These are phyloP conservation scores for Urocyon cinereoargenteus DNA, from an alignment of 2,797 vertebrate genomes.

Conservation along the genomic window DNA sequence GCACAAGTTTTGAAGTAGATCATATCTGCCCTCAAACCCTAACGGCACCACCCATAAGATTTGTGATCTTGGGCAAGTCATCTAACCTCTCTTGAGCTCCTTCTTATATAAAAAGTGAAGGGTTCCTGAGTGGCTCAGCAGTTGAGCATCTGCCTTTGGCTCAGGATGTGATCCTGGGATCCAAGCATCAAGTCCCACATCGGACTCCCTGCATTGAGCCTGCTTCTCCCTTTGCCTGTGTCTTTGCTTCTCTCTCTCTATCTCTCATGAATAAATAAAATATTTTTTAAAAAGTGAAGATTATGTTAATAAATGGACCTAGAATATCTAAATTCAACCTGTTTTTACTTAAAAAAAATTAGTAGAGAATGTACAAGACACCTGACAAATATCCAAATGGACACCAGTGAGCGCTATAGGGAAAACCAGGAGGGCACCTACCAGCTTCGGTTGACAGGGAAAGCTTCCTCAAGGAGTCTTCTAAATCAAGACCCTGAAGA, in stretches of 20 bases:
- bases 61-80: not conserved
- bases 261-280: too few species aligned
- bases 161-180: too few species aligned
- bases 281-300: not conserved
- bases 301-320: not conserved
- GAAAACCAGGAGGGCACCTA: not conserved
- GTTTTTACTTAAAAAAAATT: not conserved
- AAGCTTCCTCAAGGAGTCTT: not conserved
- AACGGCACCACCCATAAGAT: not conserved
- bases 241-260: too few species aligned
- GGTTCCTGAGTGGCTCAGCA: too few species aligned
- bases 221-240: too few species aligned
- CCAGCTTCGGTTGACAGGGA: not conserved
- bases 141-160: too few species aligned
- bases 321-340: not conserved
- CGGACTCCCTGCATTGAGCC: too few species aligned
- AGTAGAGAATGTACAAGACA: not conserved
- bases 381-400: not conserved
- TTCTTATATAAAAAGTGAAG: too few species aligned
- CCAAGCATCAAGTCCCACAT: too few species aligned
- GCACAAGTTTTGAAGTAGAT: not conserved
- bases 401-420: not conserved
- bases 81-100: too few species aligned
- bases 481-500: not conserved
- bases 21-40: not conserved